A percentile compares a stretch with the other conserved stretches of the same genome.
phyloP scores from a whole-genome alignment of 2,888 invertebrate species.

The Lasius fuliginosus region DNA sequence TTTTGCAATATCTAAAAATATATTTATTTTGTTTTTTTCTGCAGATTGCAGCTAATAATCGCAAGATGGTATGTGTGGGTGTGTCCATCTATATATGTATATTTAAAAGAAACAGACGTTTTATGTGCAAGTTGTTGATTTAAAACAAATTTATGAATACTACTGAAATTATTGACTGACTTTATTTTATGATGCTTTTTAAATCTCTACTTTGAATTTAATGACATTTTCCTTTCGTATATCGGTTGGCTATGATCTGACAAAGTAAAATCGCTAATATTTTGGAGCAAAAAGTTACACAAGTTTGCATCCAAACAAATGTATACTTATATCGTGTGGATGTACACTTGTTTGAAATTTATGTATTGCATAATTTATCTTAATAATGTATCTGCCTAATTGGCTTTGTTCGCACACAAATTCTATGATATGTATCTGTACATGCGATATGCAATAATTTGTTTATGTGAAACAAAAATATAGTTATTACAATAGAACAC shows the following conservation, averaged over 20 bases:
- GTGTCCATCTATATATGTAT: too few species aligned
- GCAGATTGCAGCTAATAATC: too few species aligned
- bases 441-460: neutral
- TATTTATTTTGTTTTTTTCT: too few species aligned
- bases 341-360: conserved; percentile 61
- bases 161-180: neutral
- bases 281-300: conserved; percentile 64
- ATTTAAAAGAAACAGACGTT: too few species aligned
- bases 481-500: neutral
- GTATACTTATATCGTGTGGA: conserved; percentile 54
- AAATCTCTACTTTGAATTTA: neutral
- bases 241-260: neutral
- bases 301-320: conserved; percentile 61
- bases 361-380: conserved; percentile 61
- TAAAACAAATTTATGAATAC: too few species aligned
- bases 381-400: conserved; percentile 65
- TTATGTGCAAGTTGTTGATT: too few species aligned
- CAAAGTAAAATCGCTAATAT: conserved; percentile 12
- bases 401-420: conserved; percentile 56
- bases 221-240: neutral
- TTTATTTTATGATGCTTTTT: neutral
- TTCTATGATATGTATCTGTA: neutral
- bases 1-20: too few species aligned
- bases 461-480: neutral
- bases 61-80: too few species aligned